Conservation (phyloP, 1,140 invertebrate species). For the Ylistrum balloti region DNA sequence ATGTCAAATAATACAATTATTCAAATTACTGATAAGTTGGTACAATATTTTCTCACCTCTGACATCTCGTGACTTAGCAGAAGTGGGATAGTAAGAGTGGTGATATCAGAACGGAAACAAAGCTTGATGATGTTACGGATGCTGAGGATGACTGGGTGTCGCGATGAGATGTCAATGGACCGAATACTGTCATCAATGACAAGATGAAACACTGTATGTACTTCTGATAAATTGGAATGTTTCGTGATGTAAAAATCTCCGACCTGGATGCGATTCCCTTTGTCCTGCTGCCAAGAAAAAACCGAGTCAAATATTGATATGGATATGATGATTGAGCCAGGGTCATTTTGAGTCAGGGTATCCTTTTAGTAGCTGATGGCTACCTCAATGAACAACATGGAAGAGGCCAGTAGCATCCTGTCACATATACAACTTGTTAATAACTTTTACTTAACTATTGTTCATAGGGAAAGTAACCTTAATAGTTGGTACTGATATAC, state of each 20-base stretch:
- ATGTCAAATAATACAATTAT: too few species aligned
- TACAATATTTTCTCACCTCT: constrained; percentile 90
- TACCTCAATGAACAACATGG: too few species aligned
- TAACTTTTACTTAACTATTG: too few species aligned
- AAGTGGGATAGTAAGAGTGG: constrained; percentile 95
- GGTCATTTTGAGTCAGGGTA: too few species aligned
- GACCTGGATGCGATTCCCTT: constrained; percentile 83
- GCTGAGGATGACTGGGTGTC: constrained; percentile 97
- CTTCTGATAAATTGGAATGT: constrained; percentile 97
- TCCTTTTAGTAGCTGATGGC: too few species aligned
- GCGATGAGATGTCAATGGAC: constrained; percentile 94
- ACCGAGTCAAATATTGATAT: too few species aligned
- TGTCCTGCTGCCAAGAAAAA: constrained; percentile 67
- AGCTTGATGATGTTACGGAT: constrained; percentile 97
- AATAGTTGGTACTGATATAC: too few species aligned
- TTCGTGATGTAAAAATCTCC: constrained; percentile 97
- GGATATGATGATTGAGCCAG: too few species aligned
- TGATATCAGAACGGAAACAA: constrained; percentile 96
- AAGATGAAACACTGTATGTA: constrained; percentile 97
- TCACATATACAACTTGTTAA: too few species aligned
- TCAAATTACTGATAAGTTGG: too few species aligned
- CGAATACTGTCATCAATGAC: constrained; percentile 85
- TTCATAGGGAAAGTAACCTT: too few species aligned
- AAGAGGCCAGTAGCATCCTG: too few species aligned
- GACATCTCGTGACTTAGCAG: constrained; percentile 95